These are phyloP conservation scores for Corvus hawaiiensis DNA, from an alignment of 2,113 vertebrate species.

Conservation along the genomic window DNA sequence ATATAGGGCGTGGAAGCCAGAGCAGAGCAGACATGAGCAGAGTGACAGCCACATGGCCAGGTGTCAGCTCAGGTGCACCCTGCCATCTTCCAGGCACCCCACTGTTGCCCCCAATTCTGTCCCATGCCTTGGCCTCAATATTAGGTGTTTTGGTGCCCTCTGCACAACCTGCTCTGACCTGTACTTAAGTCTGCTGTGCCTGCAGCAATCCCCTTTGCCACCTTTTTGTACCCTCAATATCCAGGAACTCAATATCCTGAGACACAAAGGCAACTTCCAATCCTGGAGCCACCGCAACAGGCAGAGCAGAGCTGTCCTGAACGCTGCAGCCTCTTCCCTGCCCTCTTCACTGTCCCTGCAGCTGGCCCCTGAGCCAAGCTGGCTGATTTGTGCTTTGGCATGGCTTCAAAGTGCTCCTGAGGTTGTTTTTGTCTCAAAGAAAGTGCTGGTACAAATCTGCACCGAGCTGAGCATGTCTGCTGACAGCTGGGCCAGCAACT, in stretches of 20 bases:
- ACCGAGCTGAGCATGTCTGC: rapidly evolving
- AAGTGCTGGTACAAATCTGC: not conserved
- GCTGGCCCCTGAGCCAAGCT: not conserved
- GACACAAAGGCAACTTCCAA: not conserved
- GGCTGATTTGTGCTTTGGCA: not conserved
- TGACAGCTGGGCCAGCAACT: not conserved
- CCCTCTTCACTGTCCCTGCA: not conserved
- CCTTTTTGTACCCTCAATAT: not conserved
- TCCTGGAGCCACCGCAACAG: not conserved
- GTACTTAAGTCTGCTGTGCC: not conserved
- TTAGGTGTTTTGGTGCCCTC: not conserved
- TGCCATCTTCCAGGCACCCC: not conserved
- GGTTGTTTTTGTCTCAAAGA: not conserved
- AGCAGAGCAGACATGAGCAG: not conserved
- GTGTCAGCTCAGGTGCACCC: not conserved
- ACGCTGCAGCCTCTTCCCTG: not conserved
- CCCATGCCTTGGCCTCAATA: not conserved
- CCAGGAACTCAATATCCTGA: not conserved
- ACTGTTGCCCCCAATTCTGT: no score
- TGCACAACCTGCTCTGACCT: not conserved
- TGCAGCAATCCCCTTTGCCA: not conserved
- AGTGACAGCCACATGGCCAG: not conserved
- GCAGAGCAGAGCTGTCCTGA: not conserved
- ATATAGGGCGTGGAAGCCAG: not conserved
- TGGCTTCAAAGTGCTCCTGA: not conserved